A percentile compares a stretch with the other conserved stretches of the same genome.
phyloP scores from a whole-genome alignment of 2,888 invertebrate genomes.

The Drosophila anomalata region DNA sequence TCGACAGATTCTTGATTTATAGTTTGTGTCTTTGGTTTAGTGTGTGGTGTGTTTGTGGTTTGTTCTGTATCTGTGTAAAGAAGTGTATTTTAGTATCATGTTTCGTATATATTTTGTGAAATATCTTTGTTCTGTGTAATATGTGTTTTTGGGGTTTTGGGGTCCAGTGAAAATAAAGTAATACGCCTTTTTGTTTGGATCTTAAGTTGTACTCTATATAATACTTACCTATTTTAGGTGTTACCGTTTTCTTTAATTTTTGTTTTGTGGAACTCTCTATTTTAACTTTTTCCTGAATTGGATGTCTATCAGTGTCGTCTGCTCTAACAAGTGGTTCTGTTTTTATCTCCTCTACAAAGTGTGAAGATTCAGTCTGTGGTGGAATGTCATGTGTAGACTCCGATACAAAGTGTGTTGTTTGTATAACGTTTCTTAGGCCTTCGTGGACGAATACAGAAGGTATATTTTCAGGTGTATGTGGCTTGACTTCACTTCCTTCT shows the following conservation, averaged over 20 bases:
- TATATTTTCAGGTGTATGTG: background rate
- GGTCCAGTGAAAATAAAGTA: slow-evolving; percentile 71
- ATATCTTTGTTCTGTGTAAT: slow-evolving; percentile 58
- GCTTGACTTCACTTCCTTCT: too few relatives aligned
- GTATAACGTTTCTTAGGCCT: slow-evolving; percentile 26
- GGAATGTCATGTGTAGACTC: slow-evolving; percentile 22
- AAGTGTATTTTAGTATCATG: slow-evolving; percentile 64
- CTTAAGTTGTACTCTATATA: slow-evolving; percentile 46
- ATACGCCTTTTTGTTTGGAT: slow-evolving; percentile 80
- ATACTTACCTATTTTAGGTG: slow-evolving; percentile 53
- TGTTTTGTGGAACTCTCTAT: slow-evolving; percentile 21
- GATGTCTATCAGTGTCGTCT: slow-evolving; percentile 35
- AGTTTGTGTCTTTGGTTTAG: slow-evolving; percentile 83
- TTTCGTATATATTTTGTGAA: slow-evolving; percentile 32
- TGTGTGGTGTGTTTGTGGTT: slow-evolving; percentile 83
- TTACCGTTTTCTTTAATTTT: slow-evolving; percentile 53
- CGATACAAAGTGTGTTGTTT: slow-evolving; percentile 28
- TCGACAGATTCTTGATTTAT: slow-evolving; percentile 62
- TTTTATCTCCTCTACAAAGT: slow-evolving; percentile 27
- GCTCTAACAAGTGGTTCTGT: slow-evolving; percentile 27
- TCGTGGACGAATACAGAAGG: slow-evolving; percentile 7
- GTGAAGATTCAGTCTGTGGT: slow-evolving; percentile 35
- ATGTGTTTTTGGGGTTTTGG: slow-evolving; percentile 75
- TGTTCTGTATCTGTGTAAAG: slow-evolving; percentile 82
- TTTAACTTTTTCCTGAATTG: slow-evolving; percentile 19